phyloP scores from a whole-genome alignment of 1,140 invertebrate genomes.

The Drosophila neocordata region DNA sequence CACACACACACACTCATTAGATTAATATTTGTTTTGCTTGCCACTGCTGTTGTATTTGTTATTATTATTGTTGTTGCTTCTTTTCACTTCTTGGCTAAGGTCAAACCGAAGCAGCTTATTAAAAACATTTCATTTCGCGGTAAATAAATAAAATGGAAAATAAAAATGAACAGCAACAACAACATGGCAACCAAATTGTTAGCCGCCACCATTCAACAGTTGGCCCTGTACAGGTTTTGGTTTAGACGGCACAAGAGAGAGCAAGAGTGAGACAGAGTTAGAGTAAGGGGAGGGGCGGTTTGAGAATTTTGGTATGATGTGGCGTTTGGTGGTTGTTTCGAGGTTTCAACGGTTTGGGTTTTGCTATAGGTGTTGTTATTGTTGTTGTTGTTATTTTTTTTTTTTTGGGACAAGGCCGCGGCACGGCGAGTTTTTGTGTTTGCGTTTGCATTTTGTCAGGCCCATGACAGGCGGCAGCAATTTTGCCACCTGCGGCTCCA shows the following conservation, averaged over 20 bases:
- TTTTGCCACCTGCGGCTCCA: constrained; percentile 70
- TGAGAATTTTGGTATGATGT: too few relatives aligned
- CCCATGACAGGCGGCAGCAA: constrained; percentile 60
- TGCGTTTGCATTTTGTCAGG: constrained; percentile 75
- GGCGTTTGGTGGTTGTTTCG: constrained; percentile 25
- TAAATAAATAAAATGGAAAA: constrained; percentile 65
- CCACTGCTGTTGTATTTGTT: background rate
- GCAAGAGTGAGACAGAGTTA: too few relatives aligned
- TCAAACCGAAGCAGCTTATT: constrained; percentile 39
- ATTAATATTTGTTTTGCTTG: constrained; percentile 9
- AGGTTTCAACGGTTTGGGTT: constrained; percentile 6
- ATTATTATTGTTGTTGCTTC: background rate
- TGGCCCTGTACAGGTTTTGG: constrained; percentile 49
- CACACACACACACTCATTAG: background rate
- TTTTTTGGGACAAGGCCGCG: constrained; percentile 61
- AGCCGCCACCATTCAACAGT: constrained; percentile 68
- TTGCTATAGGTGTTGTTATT: background rate
- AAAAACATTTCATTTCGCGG: constrained; percentile 44
- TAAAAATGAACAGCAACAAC: constrained; percentile 19
- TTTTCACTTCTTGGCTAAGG: constrained; percentile 9
- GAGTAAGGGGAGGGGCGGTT: too few relatives aligned
- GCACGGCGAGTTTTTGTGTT: constrained; percentile 63
- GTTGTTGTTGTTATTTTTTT: background rate
- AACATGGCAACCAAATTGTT: constrained; percentile 44
- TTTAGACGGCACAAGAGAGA: constrained; percentile 9